Evolutionary conservation across 2,113 vertebrate genomes (phyloP), one percentile per base, ranked within the genome.

Genomic region (Eubucco bourcierii): DNA sequence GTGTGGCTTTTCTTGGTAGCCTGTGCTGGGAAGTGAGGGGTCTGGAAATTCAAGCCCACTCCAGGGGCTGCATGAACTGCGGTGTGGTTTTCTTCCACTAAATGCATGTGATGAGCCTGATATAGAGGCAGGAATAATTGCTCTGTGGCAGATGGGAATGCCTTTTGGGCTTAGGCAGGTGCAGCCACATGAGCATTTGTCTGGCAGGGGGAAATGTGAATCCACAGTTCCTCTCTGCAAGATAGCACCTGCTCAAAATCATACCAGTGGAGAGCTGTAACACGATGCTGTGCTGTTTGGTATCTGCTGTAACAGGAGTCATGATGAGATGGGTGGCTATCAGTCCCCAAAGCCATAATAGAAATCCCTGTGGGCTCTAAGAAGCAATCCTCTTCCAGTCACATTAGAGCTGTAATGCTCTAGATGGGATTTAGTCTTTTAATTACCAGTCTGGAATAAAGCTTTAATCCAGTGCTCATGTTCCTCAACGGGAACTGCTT

Each of bases 371-470:
- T 9, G 55, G 74, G 46, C 65, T 95, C 50, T 95, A 94, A 97
- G 93, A 78, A 95, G 85, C 91, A 96, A 95, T 96, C 78, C 80
- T 96, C 87, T 90, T 97, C 89, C 94, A 94, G 31, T 77, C 65
- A 25, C 88, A 76, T 95, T 96, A 95, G 47, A 91, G 93, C 56
- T 86, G 71, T 96, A 97, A 97, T 94, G 65, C 56, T 80, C 29
- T 81, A 77, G 67, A 95, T 89, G 78, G 63, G 90, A 95, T 96
- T 97, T 95, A 93, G 87, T 71, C 74, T 96, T 97, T 97, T 97
- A 98, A 97, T 98, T 97, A 95, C n/a, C 77, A 93, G 58, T 52
- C 58, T 82, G 15, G 68, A 88, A 91, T 86, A 91, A 84, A 88
- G 75, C 70, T 92, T 94, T 95, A 97, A 97, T 95, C 85, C 52